Percentiles rank a stretch among this genome's conserved stretches.
Evolutionary conservation across 2,797 vertebrate genomes (phyloP).

Genomic region (Hyperoplus immaculatus): DNA sequence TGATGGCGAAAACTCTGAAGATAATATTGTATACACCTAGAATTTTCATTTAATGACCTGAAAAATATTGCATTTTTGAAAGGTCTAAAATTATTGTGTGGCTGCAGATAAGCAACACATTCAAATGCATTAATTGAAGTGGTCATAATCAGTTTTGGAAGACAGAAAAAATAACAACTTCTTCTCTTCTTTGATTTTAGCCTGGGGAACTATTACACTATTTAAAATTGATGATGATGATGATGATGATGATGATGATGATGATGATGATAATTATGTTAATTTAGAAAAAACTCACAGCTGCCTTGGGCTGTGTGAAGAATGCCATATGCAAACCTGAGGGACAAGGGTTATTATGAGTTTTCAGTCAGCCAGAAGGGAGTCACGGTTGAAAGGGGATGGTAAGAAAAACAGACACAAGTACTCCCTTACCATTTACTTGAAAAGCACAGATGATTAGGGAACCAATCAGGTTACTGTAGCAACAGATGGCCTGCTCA

Average conservation of each 20-base stretch:
- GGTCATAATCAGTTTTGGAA: not conserved
- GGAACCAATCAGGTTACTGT: slow-evolving; percentile 63
- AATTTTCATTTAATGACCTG: not conserved
- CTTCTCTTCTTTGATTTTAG: not conserved
- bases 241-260: too few relatives aligned
- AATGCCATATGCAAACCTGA: not conserved
- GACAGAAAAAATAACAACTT: not conserved
- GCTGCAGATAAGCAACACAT: not conserved
- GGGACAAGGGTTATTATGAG: not conserved
- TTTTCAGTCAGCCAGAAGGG: not conserved
- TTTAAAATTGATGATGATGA: not conserved
- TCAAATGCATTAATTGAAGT: not conserved
- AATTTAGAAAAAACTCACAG: not conserved
- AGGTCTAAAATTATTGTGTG: not conserved
- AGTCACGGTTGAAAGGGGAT: not conserved
- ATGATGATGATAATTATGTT: too few relatives aligned
- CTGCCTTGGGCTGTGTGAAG: not conserved
- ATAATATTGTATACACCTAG: not conserved
- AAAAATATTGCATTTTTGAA: not conserved
- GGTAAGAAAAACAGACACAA: slow-evolving; percentile 14
- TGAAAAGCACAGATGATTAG: slow-evolving; percentile 38
- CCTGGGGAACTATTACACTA: not conserved
- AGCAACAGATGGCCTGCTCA: slow-evolving; percentile 63
- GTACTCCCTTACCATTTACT: slow-evolving; percentile 33
- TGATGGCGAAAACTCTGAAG: not conserved